Conservation (phyloP, 1,140 invertebrate genomes). For the Hyphantria cunea region DNA sequence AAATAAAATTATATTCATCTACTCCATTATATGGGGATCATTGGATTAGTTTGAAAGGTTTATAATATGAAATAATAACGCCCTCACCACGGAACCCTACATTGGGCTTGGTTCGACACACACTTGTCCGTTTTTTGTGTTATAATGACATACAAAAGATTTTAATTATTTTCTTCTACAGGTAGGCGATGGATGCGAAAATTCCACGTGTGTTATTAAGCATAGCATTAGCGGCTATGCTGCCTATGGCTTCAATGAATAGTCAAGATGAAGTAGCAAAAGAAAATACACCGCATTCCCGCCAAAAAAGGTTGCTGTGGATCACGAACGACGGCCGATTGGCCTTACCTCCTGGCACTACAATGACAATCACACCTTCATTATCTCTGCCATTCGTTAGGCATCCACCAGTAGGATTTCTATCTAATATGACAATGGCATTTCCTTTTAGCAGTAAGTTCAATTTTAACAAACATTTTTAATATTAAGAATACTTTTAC, state of each 20-base stretch:
- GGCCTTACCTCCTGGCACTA: constrained; percentile 90
- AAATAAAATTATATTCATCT: no score
- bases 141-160: no score
- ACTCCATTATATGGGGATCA: no score
- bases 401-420: constrained; percentile 91
- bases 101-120: no score
- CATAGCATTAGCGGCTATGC: constrained; percentile 66
- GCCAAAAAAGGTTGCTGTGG: constrained; percentile 91
- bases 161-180: constrained; percentile 18
- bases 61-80: no score
- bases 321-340: constrained; percentile 91
- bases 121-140: no score
- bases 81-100: no score
- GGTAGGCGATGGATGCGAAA: constrained; percentile 61
- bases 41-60: no score
- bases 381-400: constrained; percentile 91
- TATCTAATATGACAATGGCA: constrained; percentile 92
- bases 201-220: constrained; percentile 69
- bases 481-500: constrained; percentile 1
- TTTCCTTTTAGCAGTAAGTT: constrained; percentile 93
- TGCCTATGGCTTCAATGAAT: constrained; percentile 63
- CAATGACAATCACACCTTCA: constrained; percentile 90
- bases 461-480: no score
- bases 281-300: constrained; percentile 83
- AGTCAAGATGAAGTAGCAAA: constrained; percentile 54